Evolutionary conservation across 2,888 invertebrate genomes (phyloP), one percentile per base, ranked within the genome.

Genomic region (Germaria angustata): DNA sequence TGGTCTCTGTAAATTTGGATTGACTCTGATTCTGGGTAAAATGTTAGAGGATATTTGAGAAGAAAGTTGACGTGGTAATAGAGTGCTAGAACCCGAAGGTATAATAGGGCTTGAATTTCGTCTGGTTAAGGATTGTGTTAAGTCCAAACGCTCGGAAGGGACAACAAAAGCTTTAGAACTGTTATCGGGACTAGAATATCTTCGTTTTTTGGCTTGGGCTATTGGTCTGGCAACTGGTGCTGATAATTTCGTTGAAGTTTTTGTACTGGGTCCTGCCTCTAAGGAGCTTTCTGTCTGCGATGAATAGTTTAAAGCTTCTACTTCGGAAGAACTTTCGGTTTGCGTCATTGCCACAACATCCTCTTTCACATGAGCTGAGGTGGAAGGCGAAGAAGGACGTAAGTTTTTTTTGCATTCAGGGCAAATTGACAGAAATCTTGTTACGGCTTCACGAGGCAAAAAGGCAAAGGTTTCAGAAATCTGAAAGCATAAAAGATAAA

Each of bases 401-500:
- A 91, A 86, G 69, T 90, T 91, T 84, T 91, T 91, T 79, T 91
- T 91, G 92, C 98, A 98, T 92, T 98, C 97, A 51, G 96, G 95
- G 91, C 98, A 98, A 87, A 97, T 97, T 91, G 98, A 95, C 80
- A 98, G 94, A 92, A 98, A 98, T 87, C 97, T 95, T 80, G 98
- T 98, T 90, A 98, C 98, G 63, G 98, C 98, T 92, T 98, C 98
- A 77, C 98, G 95, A 4, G 98, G 98, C 87, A 98, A 93, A 90
- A 98, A 98, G 65, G 98, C 97, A 93, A 97, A 98, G 81, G 97
- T 97, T 92, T 98, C 98, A 68, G 98, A 98, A 89, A 98, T 98
- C 98, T 98, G 94, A 20, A 59, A 34, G 0, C 39, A 39, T 36
- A 11, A 34, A 8, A 24, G 15, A 20, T 6, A 1, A 7, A 20